A percentile compares a stretch with the other conserved stretches of the same genome.
These are phyloP conservation scores for Drosophila obscura DNA, from an alignment of 1,140 invertebrate species.

Conservation along the genomic window DNA sequence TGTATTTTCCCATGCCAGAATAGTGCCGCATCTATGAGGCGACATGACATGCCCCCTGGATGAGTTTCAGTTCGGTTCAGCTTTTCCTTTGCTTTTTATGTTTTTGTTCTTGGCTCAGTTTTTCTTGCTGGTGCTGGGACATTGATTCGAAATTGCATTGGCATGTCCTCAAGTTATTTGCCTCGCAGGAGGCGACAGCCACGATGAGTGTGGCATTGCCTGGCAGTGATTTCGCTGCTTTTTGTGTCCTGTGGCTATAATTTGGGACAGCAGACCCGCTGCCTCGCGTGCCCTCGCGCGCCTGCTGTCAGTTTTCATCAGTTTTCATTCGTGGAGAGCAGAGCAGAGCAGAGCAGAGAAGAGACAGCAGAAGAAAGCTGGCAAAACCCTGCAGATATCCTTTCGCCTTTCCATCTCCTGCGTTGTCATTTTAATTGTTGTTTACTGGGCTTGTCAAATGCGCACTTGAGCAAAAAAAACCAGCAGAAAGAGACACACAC, in stretches of 20 bases:
- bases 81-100: neutral
- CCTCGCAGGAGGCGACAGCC: neutral
- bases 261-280: conserved; percentile 55
- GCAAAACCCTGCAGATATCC: conserved; percentile 53
- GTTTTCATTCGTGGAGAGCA: neutral
- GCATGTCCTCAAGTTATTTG: conserved; percentile 77
- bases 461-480: conserved; percentile 45
- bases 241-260: conserved; percentile 71
- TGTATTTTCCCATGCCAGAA: too few species aligned
- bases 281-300: conserved; percentile 10
- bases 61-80: too few species aligned
- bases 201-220: conserved; percentile 8
- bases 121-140: conserved; percentile 30
- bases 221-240: conserved; percentile 54
- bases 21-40: too few species aligned
- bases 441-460: conserved; percentile 80
- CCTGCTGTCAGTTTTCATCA: conserved; percentile 72
- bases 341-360: too few species aligned
- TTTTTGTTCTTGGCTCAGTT: neutral
- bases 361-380: conserved; percentile 36
- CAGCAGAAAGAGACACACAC: neutral
- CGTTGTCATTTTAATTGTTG: conserved; percentile 82
- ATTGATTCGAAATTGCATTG: conserved; percentile 71
- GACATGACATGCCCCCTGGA: too few species aligned
- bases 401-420: conserved; percentile 45